Percentiles rank a stretch among this genome's conserved stretches.
These are phyloP conservation scores for Coremacera marginata DNA, from an alignment of 2,888 invertebrate species.

Conservation along the genomic window DNA sequence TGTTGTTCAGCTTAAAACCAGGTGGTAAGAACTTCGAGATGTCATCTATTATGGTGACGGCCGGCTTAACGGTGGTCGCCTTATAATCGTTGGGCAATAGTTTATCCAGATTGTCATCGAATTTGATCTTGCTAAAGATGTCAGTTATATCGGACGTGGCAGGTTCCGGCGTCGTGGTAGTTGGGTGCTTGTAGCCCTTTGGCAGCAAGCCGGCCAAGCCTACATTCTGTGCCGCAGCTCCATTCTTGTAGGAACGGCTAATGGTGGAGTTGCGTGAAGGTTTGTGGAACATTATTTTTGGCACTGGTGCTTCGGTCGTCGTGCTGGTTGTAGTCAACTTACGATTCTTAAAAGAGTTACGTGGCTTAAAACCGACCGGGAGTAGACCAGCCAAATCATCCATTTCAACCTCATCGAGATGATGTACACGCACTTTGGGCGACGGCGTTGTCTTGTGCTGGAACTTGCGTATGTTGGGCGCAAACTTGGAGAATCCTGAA, in stretches of 20 bases:
- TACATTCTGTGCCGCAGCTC: constrained; percentile 72
- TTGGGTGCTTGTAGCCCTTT: constrained; percentile 74
- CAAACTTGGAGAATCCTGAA: constrained; percentile 72
- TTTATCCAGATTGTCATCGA: constrained; percentile 64
- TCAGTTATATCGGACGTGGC: constrained; percentile 54
- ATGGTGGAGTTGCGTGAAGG: constrained; percentile 66
- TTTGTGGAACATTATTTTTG: constrained; percentile 50
- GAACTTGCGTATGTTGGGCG: constrained; percentile 77
- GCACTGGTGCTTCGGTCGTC: constrained; percentile 53
- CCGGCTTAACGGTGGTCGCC: constrained; percentile 65
- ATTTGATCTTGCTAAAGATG: constrained; percentile 62
- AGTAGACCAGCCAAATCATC: constrained; percentile 75
- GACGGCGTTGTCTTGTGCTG: constrained; percentile 70
- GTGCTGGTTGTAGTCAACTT: constrained; percentile 71
- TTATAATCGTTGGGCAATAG: constrained; percentile 73
- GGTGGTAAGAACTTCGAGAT: constrained; percentile 76
- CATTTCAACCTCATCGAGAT: constrained; percentile 67
- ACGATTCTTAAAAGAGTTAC: constrained; percentile 72
- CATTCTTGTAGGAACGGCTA: constrained; percentile 72
- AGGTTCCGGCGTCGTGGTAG: constrained; percentile 42
- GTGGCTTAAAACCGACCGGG: constrained; percentile 75
- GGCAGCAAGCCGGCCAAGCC: constrained; percentile 71
- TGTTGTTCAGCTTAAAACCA: constrained; percentile 70
- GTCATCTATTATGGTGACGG: constrained; percentile 72
- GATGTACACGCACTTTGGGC: constrained; percentile 63